A percentile compares a stretch with the other conserved stretches of the same genome.
These are phyloP conservation scores for Clusia tigrina DNA, from an alignment of 2,888 invertebrate species.

Conservation along the genomic window DNA sequence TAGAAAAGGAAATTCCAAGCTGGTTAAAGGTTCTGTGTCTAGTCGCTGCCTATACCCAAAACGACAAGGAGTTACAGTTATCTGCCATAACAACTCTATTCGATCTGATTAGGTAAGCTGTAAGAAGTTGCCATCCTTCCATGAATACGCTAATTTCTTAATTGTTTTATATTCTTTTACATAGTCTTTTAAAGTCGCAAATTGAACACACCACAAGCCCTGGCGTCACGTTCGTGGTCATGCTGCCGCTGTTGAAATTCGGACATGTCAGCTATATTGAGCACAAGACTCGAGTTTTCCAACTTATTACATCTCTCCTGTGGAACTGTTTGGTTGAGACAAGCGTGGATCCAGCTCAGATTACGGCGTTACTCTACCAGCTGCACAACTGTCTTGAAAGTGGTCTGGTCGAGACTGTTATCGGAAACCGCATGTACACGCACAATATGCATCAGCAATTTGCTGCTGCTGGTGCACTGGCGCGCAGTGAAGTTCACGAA, in stretches of 20 bases:
- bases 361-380: conserved; percentile 75
- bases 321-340: conserved; percentile 74
- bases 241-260: conserved; percentile 74
- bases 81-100: conserved; percentile 76
- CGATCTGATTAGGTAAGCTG: conserved; percentile 70
- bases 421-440: conserved; percentile 67
- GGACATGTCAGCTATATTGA: conserved; percentile 74
- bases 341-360: conserved; percentile 57
- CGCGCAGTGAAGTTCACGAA: conserved; percentile 27
- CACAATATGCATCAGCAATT: conserved; percentile 53
- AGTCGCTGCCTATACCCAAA: conserved; percentile 73
- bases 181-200: conserved; percentile 62
- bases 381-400: conserved; percentile 75
- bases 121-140: not conserved
- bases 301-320: conserved; percentile 72
- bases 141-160: not conserved
- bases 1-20: conserved; percentile 67
- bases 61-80: conserved; percentile 71
- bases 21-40: conserved; percentile 78
- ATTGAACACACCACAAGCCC: conserved; percentile 64
- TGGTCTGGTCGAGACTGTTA: conserved; percentile 75
- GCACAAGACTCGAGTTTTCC: conserved; percentile 74
- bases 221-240: conserved; percentile 73
- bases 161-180: conserved; percentile 10
- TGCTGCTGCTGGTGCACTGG: conserved; percentile 34